Evolutionary conservation across 1,140 invertebrate genomes (phyloP).

Genomic region (Protaetia brevitarsis): DNA sequence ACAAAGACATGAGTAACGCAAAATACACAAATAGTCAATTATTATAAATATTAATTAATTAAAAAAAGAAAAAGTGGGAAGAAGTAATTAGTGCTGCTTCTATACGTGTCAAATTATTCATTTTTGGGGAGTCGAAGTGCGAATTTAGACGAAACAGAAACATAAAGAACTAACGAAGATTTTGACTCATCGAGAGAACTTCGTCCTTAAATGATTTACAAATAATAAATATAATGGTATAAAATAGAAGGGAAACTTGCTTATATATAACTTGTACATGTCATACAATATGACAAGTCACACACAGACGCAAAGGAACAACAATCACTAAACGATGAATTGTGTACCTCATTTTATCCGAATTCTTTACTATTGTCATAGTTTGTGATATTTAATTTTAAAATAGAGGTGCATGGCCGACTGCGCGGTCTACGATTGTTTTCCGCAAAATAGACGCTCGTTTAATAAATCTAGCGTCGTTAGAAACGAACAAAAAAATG

Average conservation of each 20-base stretch:
- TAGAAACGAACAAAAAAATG: too few relatives aligned
- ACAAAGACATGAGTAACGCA: not conserved
- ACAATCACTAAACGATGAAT: conserved; percentile 14
- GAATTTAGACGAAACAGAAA: too few relatives aligned
- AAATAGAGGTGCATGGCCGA: not conserved
- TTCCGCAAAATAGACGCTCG: not conserved
- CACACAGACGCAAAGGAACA: not conserved
- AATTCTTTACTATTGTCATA: conserved; percentile 21
- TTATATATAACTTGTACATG: not conserved
- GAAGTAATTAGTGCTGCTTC: not conserved
- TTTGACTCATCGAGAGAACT: too few relatives aligned
- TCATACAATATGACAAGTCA: too few relatives aligned
- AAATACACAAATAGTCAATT: conserved; percentile 16
- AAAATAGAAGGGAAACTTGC: not conserved
- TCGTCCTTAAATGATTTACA: too few relatives aligned
- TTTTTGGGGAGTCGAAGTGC: too few relatives aligned
- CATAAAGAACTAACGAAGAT: too few relatives aligned
- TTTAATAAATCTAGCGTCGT: not conserved
- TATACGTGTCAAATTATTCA: conserved; percentile 2
- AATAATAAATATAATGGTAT: too few relatives aligned
- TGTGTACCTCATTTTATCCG: conserved; percentile 23
- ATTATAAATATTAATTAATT: not conserved
- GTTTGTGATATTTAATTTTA: conserved; percentile 23
- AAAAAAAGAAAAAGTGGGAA: not conserved
- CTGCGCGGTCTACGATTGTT: not conserved